These are phyloP conservation scores for Apistogramma diplotaenia DNA, from an alignment of 2,113 vertebrate species.

Conservation along the genomic window DNA sequence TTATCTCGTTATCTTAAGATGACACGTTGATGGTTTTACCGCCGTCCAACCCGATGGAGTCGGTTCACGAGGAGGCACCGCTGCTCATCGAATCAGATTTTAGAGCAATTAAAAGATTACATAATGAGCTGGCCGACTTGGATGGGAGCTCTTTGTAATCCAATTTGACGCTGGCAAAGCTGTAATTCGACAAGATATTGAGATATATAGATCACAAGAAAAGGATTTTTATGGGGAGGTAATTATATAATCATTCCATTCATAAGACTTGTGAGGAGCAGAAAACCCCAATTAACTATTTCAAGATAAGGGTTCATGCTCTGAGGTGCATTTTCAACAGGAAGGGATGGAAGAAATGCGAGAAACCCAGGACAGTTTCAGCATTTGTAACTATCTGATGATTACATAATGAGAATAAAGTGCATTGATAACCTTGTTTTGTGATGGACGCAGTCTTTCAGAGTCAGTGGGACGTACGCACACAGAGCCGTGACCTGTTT, in stretches of 20 bases:
- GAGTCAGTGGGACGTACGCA: background rate
- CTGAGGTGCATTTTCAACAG: background rate
- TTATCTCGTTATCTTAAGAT: slow-evolving; percentile 15
- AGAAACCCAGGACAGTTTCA: background rate
- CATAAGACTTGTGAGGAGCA: background rate
- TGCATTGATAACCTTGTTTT: background rate
- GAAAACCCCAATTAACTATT: slow-evolving; percentile 16
- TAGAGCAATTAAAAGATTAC: background rate
- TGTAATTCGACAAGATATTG: background rate
- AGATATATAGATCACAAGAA: slow-evolving; percentile 29
- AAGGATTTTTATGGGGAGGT: background rate
- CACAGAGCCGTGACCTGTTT: background rate
- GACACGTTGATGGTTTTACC: background rate
- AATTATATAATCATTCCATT: slow-evolving; percentile 13
- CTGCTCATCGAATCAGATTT: slow-evolving; percentile 17
- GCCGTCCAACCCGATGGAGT: background rate
- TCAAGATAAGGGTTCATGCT: background rate
- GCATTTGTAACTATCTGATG: background rate
- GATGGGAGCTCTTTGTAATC: background rate
- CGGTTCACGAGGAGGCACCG: background rate
- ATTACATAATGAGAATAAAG: background rate
- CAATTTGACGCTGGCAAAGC: background rate
- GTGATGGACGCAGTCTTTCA: background rate
- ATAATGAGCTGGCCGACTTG: background rate
- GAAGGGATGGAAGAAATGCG: background rate